Conservation (phyloP, 1,140 invertebrate genomes). For the Ceratina australensis region DNA sequence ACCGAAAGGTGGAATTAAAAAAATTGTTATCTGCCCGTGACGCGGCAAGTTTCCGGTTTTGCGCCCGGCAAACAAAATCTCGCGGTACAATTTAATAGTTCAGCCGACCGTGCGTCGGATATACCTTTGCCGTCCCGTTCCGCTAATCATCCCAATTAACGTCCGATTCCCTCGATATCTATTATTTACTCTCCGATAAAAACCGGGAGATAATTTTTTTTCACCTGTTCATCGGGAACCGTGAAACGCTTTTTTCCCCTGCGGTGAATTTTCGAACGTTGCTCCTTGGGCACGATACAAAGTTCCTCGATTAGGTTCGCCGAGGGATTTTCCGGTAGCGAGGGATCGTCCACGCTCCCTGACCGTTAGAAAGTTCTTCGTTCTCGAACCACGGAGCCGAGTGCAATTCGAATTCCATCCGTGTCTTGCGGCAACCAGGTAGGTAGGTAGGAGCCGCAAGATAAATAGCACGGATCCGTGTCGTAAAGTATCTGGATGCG, state of each 20-base stretch:
- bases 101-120: background rate
- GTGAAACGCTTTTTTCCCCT: too few species aligned
- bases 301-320: conserved; percentile 44
- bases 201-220: too few species aligned
- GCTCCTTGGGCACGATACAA: background rate
- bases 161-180: background rate
- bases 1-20: background rate
- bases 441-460: conserved; percentile 22
- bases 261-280: background rate
- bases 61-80: background rate
- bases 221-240: too few species aligned
- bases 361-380: conserved; percentile 56
- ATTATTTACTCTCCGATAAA: too few species aligned
- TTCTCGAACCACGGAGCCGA: conserved; percentile 21
- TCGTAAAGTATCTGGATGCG: conserved; percentile 38
- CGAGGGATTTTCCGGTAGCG: conserved; percentile 41
- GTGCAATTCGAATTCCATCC: conserved; percentile 57
- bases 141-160: background rate
- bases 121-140: background rate
- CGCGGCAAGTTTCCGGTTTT: background rate
- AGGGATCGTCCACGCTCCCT: conserved; percentile 8
- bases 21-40: background rate
- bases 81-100: background rate
- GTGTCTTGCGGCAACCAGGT: conserved; percentile 42
- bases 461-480: conserved; percentile 49